These are phyloP conservation scores for Cirrhinus mrigala DNA, from an alignment of 2,797 vertebrate genomes.

Conservation along the genomic window DNA sequence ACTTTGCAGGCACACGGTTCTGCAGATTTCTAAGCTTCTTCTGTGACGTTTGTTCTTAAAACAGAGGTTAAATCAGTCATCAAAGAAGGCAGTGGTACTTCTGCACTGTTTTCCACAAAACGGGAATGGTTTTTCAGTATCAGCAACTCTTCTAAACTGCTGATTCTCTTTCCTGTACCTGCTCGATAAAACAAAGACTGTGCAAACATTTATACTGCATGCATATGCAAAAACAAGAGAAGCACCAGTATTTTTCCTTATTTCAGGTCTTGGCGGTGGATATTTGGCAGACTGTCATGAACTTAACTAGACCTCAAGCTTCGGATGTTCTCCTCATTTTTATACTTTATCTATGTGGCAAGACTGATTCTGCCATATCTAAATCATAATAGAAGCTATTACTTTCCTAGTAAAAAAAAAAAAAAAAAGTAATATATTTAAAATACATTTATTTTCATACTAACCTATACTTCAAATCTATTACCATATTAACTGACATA, in stretches of 20 bases:
- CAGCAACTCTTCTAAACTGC: background rate
- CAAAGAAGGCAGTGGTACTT: background rate
- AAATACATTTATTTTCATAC: too few relatives aligned
- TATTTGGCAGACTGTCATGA: background rate
- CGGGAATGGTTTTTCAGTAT: background rate
- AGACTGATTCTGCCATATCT: background rate
- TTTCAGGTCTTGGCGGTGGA: background rate
- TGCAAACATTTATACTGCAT: background rate
- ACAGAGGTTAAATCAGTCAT: background rate
- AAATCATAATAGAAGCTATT: background rate
- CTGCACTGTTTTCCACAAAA: background rate
- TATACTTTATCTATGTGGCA: background rate
- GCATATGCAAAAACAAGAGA: background rate
- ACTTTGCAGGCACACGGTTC: background rate
- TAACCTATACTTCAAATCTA: too few relatives aligned
- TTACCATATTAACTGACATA: too few relatives aligned
- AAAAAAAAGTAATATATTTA: too few relatives aligned
- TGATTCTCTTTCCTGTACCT: background rate
- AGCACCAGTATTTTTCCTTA: background rate
- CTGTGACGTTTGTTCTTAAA: conserved; percentile 15
- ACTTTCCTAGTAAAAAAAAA: background rate
- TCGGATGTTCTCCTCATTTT: background rate
- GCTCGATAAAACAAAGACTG: background rate
- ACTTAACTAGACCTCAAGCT: background rate
- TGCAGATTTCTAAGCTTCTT: background rate